Evolutionary conservation across 2,113 vertebrate species (phyloP).

Genomic region (Aleadryas rufinucha): DNA sequence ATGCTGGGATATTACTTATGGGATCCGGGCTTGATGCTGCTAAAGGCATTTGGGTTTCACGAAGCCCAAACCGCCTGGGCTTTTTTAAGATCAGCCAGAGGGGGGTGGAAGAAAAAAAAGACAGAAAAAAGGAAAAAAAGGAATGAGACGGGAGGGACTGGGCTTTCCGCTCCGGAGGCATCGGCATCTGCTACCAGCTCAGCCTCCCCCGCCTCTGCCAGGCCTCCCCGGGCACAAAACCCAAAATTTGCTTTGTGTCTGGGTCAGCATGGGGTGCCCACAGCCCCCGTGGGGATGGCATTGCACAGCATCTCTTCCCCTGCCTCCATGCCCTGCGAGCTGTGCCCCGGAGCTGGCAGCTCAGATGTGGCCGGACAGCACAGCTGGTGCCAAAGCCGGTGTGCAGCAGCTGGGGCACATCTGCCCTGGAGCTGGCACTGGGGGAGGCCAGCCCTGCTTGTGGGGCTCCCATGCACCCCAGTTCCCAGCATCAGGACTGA

Average conservation of each 20-base stretch:
- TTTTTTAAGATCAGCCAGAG: constrained; percentile 15
- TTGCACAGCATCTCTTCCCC: neutral
- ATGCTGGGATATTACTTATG: constrained; percentile 66
- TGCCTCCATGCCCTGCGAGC: neutral
- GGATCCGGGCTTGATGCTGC: constrained; percentile 25
- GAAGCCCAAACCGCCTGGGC: neutral
- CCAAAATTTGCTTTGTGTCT: neutral
- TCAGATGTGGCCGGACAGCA: neutral
- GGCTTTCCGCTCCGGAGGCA: neutral
- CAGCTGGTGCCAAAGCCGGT: accelerated
- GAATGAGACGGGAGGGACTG: neutral
- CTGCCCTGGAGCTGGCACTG: neutral
- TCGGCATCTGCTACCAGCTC: neutral
- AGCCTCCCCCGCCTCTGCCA: neutral
- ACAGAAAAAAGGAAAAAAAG: neutral
- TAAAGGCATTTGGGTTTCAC: constrained; percentile 45
- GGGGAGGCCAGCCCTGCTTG: neutral
- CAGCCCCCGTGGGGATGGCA: neutral
- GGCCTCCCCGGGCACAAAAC: neutral
- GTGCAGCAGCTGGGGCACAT: neutral
- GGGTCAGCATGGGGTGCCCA: neutral
- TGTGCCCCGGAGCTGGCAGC: neutral
- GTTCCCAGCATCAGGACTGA: neutral
- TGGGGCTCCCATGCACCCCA: neutral
- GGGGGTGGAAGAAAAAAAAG: neutral